Base-by-base conservation (phyloP, 2,888 invertebrate genomes). In the Argyresthia goedartella region DNA sequence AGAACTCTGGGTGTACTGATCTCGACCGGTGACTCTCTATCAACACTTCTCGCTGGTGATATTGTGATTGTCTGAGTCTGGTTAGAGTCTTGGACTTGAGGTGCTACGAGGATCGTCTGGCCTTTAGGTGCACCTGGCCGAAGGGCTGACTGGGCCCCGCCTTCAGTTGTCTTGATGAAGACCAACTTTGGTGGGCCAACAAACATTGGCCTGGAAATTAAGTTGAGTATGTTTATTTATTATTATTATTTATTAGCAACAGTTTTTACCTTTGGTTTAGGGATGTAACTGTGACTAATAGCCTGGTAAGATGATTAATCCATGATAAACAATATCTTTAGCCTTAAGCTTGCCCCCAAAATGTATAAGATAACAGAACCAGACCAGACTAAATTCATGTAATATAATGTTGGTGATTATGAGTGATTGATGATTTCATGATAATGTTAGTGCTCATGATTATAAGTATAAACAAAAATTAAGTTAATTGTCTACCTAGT, bases 121-220 rank as follows among this genome's bases (percentile, higher is more conserved):
- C 84, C 80, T 56, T 86, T 84, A 0, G 82, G 73, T 4, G 65
- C 75, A 0, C 73, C 75, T 0, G 81, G 73, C 7, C 85, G 64
- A 2, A 87, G 63, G 0, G 78, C 74, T 0, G 80, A 76, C 56
- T 78, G 76, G 0, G 76, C 72, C 1, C 69, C 70, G 0, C 79
- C 81, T 56, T 86, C 87, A 0, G 77, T 65, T 1, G 87, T 87
- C 64, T 87, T 87, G 49, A 87, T 87, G 59, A 87, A 87, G 1
- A 87, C 87, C 50, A 87, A 64, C 54, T 87, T 87, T 3, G 87
- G 87, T 4, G 87, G 87, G 1, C 86, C 86, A 14, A 87, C 84
- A 59, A 87, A 87, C 80, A 87, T 82, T 52, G 87, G 87, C 52
- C 87, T 84, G 63, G 54, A 39, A 39, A 36, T 36, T 36, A 36